Conservation (phyloP, 2,113 vertebrate species). For the Muntiacus reevesi region DNA sequence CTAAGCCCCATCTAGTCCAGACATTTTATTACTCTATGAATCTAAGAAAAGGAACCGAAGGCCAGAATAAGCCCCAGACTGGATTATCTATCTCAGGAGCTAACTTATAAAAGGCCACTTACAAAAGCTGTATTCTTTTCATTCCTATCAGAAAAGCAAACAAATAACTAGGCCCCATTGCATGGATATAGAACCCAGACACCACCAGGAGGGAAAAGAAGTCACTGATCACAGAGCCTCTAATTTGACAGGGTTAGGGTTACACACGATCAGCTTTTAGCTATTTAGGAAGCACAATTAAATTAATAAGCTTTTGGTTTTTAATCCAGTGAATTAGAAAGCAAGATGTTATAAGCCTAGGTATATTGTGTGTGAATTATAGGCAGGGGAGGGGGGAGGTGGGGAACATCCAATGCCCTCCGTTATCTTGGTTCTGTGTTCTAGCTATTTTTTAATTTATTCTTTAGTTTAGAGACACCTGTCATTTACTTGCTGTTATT, state of each 20-base stretch:
- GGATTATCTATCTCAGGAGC: not conserved
- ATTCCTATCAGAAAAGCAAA: not conserved
- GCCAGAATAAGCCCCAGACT: not conserved
- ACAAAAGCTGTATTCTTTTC: not conserved
- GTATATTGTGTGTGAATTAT: not conserved
- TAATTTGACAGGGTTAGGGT: not conserved
- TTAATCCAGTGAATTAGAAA: not conserved
- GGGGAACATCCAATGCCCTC: not conserved
- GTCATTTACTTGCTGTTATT: not conserved
- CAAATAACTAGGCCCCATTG: not conserved
- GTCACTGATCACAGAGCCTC: not conserved
- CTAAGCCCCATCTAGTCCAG: not conserved
- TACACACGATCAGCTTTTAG: not conserved
- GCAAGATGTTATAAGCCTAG: not conserved
- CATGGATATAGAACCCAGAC: not conserved
- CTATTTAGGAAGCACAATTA: conserved; percentile 2
- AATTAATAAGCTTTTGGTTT: not conserved
- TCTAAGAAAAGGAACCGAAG: not conserved
- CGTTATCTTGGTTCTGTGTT: not conserved
- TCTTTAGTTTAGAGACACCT: not conserved
- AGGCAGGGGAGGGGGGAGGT: accelerated
- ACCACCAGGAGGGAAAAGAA: not conserved
- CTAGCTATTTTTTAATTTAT: not conserved
- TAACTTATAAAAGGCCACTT: not conserved
- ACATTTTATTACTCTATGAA: not conserved